Base-by-base conservation (phyloP, 2,888 invertebrate genomes). In the Melanargia galathea region DNA sequence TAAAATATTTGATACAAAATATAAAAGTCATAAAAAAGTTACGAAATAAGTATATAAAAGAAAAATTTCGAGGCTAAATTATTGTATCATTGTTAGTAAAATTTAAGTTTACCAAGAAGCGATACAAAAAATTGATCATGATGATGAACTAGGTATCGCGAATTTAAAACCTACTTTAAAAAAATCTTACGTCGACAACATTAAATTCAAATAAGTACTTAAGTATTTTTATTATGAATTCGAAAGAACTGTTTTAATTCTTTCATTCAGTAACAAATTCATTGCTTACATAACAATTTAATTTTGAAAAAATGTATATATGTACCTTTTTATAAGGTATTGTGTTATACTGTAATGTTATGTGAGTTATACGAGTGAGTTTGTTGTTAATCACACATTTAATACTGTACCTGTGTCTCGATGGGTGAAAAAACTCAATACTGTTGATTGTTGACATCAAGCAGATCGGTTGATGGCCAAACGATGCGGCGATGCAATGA, bases 401-500 rank as follows among this genome's bases (percentile, higher is more conserved):
- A 13, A 46, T 46, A 58, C 48, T 35, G 11, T 70, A 72, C 71
- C 72, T 71, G 60, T 60, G 86, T 83, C 90, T 90, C 90, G 81
- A 90, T 86, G 80, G 80, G 80, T 69, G 64, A 80, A 77, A 71
- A 73, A 59, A 76, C 62, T 83, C 68, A 80, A 78, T 90, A 90
- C 90, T 90, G 76, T 71, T 58, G 69, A 38, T 30, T 68, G 71
- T 43, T 60, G 73, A 69, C 70, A 67, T 61, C 63, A 63, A 60
- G 54, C 61, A 56, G 49, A 64, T 58, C 64, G 59, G 71, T 62
- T 20, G 49, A 24, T 73, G 67, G 3, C 59, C n/a, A 49, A 38
- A 38, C 33, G 46, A 43, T 43, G 60, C 24, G 60, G 54, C 30
- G 55, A 11, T 18, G 38, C 45, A 71, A 71, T 71, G 65, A 70